Percentiles rank a stretch among this genome's conserved stretches.
Evolutionary conservation across 2,888 invertebrate species (phyloP).

Genomic region (Cheilosia vulpina): DNA sequence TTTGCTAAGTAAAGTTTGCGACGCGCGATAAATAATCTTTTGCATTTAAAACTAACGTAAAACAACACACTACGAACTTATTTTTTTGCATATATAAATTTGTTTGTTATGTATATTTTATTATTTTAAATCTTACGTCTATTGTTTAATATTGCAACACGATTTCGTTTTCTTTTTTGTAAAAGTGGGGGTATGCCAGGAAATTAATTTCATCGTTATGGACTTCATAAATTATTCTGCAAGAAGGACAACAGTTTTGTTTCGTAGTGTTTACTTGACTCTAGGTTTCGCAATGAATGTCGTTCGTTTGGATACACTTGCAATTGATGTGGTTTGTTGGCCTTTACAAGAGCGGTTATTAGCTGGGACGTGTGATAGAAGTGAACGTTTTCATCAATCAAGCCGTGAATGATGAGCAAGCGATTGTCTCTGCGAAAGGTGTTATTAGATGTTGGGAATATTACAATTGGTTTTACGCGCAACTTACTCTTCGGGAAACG

Average conservation of each 20-base stretch:
- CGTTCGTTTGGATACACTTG: constrained; percentile 98
- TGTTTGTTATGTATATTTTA: constrained; percentile 60
- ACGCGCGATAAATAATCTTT: constrained; percentile 58
- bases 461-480: neutral
- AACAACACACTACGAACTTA: constrained; percentile 60
- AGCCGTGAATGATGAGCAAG: constrained; percentile 96
- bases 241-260: constrained; percentile 96
- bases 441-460: neutral
- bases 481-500: constrained; percentile 95
- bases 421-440: constrained; percentile 89
- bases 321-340: constrained; percentile 97
- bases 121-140: constrained; percentile 59
- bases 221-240: constrained; percentile 89
- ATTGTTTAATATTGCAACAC: constrained; percentile 73
- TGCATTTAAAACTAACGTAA: constrained; percentile 51
- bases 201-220: constrained; percentile 44
- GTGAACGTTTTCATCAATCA: constrained; percentile 99
- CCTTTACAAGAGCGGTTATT: constrained; percentile 93
- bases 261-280: constrained; percentile 98
- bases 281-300: constrained; percentile 96
- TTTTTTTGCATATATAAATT: constrained; percentile 30
- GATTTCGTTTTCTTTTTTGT: constrained; percentile 39
- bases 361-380: constrained; percentile 97
- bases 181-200: constrained; percentile 17
- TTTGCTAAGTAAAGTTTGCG: constrained; percentile 51